These are phyloP conservation scores for Acronicta leporina DNA, from an alignment of 2,888 invertebrate genomes.

Conservation along the genomic window DNA sequence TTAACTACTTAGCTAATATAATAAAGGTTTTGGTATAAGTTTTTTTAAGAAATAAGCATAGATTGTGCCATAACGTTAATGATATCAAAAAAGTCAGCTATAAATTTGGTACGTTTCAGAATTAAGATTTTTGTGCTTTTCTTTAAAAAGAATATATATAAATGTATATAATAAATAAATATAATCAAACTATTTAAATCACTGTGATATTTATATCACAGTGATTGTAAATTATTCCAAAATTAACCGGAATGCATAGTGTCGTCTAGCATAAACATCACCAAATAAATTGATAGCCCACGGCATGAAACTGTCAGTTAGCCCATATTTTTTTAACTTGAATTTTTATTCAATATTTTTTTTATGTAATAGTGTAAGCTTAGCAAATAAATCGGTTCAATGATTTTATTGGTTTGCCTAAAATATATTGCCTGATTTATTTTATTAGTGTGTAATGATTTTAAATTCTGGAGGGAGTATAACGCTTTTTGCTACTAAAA, in stretches of 20 bases:
- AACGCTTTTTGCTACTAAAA: too few species aligned
- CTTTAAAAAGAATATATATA: too few species aligned
- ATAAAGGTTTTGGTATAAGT: too few species aligned
- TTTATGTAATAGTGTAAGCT: conserved; percentile 3
- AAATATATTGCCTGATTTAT: conserved; percentile 8
- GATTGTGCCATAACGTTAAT: too few species aligned
- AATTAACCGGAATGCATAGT: background rate
- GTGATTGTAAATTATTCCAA: conserved; percentile 1
- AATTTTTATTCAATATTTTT: conserved; percentile 9
- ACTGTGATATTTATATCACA: too few species aligned
- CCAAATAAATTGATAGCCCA: conserved; percentile 14
- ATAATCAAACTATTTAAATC: too few species aligned
- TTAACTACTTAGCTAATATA: too few species aligned
- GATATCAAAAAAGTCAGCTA: too few species aligned
- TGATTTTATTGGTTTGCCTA: conserved; percentile 18
- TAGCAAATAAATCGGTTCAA: conserved; percentile 12
- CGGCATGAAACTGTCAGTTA: conserved; percentile 25
- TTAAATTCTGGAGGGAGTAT: background rate
- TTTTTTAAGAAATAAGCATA: too few species aligned
- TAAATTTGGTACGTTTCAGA: too few species aligned
- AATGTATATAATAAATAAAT: too few species aligned
- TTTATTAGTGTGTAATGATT: background rate
- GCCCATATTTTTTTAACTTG: conserved; percentile 18
- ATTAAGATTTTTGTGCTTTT: too few species aligned
- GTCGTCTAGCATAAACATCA: background rate